These are phyloP conservation scores for Saxicola maurus DNA, from an alignment of 2,797 vertebrate genomes.

Conservation along the genomic window DNA sequence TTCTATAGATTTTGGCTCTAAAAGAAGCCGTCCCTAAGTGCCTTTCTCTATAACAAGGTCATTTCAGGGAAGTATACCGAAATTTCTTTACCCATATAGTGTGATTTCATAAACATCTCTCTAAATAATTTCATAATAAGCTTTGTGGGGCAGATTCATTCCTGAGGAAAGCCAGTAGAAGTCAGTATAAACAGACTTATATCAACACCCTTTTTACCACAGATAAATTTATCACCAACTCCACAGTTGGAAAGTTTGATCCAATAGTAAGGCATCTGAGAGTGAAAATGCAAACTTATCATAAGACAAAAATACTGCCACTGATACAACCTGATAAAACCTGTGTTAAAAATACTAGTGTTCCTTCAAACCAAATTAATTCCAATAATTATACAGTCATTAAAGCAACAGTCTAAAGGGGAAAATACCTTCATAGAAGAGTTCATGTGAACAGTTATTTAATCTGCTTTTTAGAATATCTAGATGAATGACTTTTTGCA, in stretches of 20 bases:
- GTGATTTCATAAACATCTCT: not conserved
- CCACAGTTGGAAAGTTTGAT: not conserved
- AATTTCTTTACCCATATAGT: not conserved
- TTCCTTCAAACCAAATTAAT: not conserved
- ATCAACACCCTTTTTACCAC: not conserved
- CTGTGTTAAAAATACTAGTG: not conserved
- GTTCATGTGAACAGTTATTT: slow-evolving; percentile 21
- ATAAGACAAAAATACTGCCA: not conserved
- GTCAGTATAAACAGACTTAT: not conserved
- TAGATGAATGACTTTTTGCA: not conserved
- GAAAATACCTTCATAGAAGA: not conserved
- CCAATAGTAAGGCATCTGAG: not conserved
- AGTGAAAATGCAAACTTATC: not conserved
- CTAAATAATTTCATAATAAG: not conserved
- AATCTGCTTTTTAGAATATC: slow-evolving; percentile 6
- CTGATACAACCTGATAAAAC: not conserved
- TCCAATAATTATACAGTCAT: slow-evolving; percentile 27
- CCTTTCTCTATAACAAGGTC: not conserved
- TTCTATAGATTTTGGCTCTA: not conserved
- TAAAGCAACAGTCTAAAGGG: slow-evolving; percentile 11
- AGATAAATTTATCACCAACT: not conserved
- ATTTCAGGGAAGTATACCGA: not conserved
- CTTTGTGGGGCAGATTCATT: not conserved
- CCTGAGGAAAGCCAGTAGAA: not conserved
- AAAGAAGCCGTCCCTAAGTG: not conserved